A percentile compares a stretch with the other conserved stretches of the same genome.
Conservation (phyloP, 2,113 vertebrate species). For the Dicrurus megarhynchus region DNA sequence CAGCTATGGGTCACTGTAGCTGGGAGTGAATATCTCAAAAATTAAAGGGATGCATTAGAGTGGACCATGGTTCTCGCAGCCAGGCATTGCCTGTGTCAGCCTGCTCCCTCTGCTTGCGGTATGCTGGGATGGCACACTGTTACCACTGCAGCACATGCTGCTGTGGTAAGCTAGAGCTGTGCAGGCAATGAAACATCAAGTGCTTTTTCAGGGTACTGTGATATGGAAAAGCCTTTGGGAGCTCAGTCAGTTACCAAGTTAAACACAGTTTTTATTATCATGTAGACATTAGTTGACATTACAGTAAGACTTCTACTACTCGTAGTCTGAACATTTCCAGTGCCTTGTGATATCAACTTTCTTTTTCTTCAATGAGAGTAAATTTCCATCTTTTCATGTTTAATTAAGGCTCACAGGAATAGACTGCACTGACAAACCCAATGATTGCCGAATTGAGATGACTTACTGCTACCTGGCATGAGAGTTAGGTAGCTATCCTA, state of each 20-base stretch:
- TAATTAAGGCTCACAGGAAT: conserved; percentile 50
- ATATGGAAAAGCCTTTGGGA: not conserved
- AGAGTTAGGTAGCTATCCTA: conserved; percentile 9
- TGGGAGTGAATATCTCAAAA: not conserved
- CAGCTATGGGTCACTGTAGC: not conserved
- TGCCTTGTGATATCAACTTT: conserved; percentile 29
- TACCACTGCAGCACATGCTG: not conserved
- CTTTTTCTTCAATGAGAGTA: conserved; percentile 34
- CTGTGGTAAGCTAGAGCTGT: not conserved
- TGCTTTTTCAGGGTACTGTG: not conserved
- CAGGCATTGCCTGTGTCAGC: not conserved
- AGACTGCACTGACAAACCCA: conserved; percentile 20
- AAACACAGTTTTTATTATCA: not conserved
- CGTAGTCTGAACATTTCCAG: not conserved
- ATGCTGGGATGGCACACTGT: not conserved
- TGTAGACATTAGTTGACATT: conserved; percentile 18
- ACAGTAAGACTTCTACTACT: conserved; percentile 24
- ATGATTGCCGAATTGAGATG: conserved; percentile 31
- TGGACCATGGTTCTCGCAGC: accelerated
- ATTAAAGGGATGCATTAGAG: not conserved
- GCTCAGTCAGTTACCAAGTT: not conserved
- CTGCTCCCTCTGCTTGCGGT: not conserved
- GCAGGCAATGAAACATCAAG: not conserved
- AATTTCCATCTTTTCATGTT: conserved; percentile 29
- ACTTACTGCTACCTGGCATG: not conserved